A percentile compares a stretch with the other conserved stretches of the same genome.
These are phyloP conservation scores for Pardalotus punctatus DNA, from an alignment of 2,113 vertebrate genomes.

Conservation along the genomic window DNA sequence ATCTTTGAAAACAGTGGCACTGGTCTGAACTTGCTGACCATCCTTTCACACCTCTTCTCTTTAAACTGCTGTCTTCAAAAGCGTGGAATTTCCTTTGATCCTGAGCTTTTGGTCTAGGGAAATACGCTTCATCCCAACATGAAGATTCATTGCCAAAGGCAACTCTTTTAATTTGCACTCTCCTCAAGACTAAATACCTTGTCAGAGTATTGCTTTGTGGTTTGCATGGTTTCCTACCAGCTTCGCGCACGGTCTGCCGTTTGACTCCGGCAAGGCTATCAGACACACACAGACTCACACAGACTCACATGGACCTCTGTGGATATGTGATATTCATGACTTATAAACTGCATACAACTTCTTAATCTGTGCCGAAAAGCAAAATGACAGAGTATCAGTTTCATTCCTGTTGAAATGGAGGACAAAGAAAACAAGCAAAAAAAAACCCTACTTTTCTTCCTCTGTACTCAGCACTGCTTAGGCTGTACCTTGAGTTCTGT, in stretches of 20 bases:
- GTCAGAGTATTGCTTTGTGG: neutral
- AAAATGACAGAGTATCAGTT: neutral
- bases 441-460: neutral
- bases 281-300: neutral
- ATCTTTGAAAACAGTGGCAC: neutral
- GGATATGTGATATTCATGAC: neutral
- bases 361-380: neutral
- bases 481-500: neutral
- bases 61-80: neutral
- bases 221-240: neutral
- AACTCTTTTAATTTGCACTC: neutral
- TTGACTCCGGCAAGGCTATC: neutral
- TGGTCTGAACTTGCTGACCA: neutral
- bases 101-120: neutral
- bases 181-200: neutral
- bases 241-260: neutral
- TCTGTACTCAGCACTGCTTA: no score
- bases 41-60: neutral
- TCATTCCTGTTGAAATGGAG: neutral
- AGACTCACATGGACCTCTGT: neutral
- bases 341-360: neutral
- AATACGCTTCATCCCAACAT: neutral
- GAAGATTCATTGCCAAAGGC: neutral
- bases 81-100: neutral
- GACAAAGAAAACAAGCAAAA: neutral